These are phyloP conservation scores for Trinorchestia longiramus DNA, from an alignment of 1,140 invertebrate genomes.

Conservation along the genomic window DNA sequence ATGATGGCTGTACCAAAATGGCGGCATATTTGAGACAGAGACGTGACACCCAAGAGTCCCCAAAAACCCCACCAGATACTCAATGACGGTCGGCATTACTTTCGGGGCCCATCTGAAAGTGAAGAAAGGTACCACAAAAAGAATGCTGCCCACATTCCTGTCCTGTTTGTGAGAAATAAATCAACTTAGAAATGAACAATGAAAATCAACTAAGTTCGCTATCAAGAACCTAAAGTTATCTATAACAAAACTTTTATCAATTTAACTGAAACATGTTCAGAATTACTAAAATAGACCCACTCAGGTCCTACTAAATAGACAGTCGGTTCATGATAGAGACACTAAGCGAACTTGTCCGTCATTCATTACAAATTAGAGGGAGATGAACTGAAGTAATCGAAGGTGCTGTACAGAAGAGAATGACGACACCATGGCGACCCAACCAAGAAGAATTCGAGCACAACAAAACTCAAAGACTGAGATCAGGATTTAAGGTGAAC, in stretches of 20 bases:
- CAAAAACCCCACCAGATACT: slow-evolving; percentile 66
- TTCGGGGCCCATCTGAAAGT: slow-evolving; percentile 67
- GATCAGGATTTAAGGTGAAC: neutral
- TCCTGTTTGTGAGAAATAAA: neutral
- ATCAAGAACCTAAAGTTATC: neutral
- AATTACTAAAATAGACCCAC: neutral
- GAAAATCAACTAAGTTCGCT: neutral
- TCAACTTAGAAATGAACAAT: neutral
- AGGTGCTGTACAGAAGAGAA: neutral
- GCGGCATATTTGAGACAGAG: slow-evolving; percentile 65
- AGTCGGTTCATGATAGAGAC: neutral
- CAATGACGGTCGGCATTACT: slow-evolving; percentile 66
- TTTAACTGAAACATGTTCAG: neutral
- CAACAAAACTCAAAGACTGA: neutral
- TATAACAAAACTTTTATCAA: neutral
- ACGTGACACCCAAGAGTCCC: slow-evolving; percentile 64
- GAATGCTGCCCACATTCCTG: slow-evolving; percentile 61
- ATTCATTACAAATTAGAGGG: neutral
- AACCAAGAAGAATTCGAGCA: neutral
- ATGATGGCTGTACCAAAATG: slow-evolving; percentile 66
- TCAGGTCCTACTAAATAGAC: neutral
- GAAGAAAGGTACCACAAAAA: slow-evolving; percentile 64
- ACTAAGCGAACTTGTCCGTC: neutral
- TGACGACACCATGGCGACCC: neutral
- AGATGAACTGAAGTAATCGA: neutral